These are phyloP conservation scores for Etheostoma perlongum DNA, from an alignment of 2,797 vertebrate genomes.

Conservation along the genomic window DNA sequence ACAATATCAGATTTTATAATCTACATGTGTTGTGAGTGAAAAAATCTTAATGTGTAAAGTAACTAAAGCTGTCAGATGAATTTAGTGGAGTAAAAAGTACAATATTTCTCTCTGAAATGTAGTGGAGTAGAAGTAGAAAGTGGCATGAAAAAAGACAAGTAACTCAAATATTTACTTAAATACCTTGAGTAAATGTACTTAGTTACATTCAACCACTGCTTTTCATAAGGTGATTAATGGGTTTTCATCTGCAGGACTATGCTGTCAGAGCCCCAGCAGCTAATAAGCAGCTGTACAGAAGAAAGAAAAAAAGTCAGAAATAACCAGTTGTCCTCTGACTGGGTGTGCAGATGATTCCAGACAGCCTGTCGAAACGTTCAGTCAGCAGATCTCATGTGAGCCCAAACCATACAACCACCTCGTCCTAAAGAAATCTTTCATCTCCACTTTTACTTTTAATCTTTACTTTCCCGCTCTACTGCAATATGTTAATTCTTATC, in stretches of 20 bases:
- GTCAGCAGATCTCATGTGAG: conserved; percentile 7
- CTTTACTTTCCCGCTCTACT: background rate
- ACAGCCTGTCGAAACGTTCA: conserved; percentile 41
- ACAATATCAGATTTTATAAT: no score
- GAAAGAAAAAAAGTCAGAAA: conserved; percentile 26
- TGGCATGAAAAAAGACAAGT: no score
- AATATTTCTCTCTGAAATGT: no score
- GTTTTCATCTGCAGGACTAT: conserved; percentile 51
- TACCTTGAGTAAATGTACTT: no score
- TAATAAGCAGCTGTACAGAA: conserved; percentile 49
- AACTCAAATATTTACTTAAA: no score
- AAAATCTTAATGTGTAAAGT: no score
- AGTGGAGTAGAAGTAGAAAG: no score
- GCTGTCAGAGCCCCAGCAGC: conserved; percentile 20
- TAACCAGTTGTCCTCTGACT: conserved; percentile 37
- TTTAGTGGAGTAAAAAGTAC: no score
- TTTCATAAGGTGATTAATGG: conserved; percentile 44
- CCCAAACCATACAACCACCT: conserved; percentile 17
- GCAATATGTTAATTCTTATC: background rate
- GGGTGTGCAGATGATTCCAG: conserved; percentile 22
- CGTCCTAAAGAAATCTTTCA: conserved; percentile 35
- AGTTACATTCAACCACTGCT: no score
- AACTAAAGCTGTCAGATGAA: no score
- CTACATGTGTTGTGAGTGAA: no score
- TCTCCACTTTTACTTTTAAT: background rate